Evolutionary conservation across 2,888 invertebrate genomes (phyloP).

Genomic region (Lamellibrachia columna): DNA sequence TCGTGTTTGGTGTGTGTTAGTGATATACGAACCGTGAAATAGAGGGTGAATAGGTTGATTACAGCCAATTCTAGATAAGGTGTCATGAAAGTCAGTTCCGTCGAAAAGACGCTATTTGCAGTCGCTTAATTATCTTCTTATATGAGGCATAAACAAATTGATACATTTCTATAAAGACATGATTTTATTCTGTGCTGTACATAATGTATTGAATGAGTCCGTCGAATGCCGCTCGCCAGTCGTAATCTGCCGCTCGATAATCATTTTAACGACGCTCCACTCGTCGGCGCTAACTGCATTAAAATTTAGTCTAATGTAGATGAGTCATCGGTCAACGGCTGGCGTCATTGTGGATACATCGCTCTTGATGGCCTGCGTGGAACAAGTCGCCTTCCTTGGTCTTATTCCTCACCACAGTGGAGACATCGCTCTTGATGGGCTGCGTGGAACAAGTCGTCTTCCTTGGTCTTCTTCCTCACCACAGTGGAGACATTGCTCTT

Average conservation of each 20-base stretch:
- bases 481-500: background rate
- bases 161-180: slow-evolving; percentile 9
- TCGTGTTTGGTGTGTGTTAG: background rate
- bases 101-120: background rate
- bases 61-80: background rate
- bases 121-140: background rate
- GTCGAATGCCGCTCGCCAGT: background rate
- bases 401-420: background rate
- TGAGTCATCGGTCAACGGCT: background rate
- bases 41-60: background rate
- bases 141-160: slow-evolving; percentile 1
- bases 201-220: slow-evolving; percentile 9
- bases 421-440: background rate
- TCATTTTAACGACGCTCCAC: background rate
- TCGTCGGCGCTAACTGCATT: background rate
- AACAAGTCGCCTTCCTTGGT: background rate
- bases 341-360: background rate
- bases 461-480: background rate
- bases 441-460: background rate
- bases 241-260: background rate
- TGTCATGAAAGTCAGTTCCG: background rate
- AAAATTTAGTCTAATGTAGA: background rate
- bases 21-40: background rate
- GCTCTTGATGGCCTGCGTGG: background rate
- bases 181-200: background rate